Percentiles rank a stretch among this genome's conserved stretches.
phyloP scores from a whole-genome alignment of 2,113 vertebrate genomes.

The Triplophysa siluroides region DNA sequence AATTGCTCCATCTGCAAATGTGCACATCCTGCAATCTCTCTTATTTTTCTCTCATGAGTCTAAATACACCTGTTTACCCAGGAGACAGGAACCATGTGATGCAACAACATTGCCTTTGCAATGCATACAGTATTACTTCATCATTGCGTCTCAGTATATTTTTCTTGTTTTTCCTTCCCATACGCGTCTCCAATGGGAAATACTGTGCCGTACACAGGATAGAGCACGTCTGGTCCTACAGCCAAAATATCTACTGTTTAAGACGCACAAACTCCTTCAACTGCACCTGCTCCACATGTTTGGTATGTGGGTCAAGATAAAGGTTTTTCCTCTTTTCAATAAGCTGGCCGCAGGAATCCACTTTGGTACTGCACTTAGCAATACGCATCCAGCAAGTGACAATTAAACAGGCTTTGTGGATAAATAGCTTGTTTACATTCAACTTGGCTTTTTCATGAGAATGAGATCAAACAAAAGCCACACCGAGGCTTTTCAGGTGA shows the following conservation, averaged over 20 bases:
- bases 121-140: conserved; percentile 49
- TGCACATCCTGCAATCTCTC: background rate
- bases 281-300: conserved; percentile 56
- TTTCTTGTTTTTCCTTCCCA: conserved; percentile 26
- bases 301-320: conserved; percentile 71
- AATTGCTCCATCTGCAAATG: background rate
- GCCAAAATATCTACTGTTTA: conserved; percentile 39
- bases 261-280: conserved; percentile 7
- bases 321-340: conserved; percentile 62
- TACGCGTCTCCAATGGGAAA: conserved; percentile 19
- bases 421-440: background rate
- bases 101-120: conserved; percentile 43
- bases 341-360: conserved; percentile 64
- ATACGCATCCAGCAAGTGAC: conserved; percentile 52
- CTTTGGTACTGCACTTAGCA: conserved; percentile 61
- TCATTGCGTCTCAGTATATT: conserved; percentile 11
- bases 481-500: background rate
- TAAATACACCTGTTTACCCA: conserved; percentile 29
- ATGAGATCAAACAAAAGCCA: conserved; percentile 2
- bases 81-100: conserved; percentile 21
- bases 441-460: background rate
- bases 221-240: conserved; percentile 20
- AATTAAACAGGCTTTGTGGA: conserved; percentile 56
- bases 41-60: conserved; percentile 19
- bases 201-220: background rate